Conservation (phyloP, 2,797 vertebrate species). For the Pipistrellus pipistrellus region DNA sequence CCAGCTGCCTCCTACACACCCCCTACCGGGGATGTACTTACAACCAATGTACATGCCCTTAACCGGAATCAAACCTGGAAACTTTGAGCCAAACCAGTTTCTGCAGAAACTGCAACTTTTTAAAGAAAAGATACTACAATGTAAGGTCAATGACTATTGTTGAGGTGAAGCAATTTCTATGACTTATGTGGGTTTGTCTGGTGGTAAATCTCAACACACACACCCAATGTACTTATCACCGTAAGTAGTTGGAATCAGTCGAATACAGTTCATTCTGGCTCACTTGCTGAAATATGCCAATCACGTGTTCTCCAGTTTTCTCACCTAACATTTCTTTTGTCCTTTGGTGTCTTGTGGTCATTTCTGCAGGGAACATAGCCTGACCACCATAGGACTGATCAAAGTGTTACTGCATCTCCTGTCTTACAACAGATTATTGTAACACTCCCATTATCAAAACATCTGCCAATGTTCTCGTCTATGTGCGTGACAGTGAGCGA, state of each 20-base stretch:
- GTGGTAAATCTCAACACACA: slow-evolving; percentile 57
- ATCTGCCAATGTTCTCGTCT: slow-evolving; percentile 82
- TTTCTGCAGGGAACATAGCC: slow-evolving; percentile 86
- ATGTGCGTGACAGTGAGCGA: slow-evolving; percentile 72
- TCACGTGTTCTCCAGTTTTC: slow-evolving; percentile 87
- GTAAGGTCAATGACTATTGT: slow-evolving; percentile 65
- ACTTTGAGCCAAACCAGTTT: too few species aligned
- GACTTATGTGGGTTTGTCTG: slow-evolving; percentile 77
- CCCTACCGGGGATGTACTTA: too few species aligned
- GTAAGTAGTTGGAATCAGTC: slow-evolving; percentile 85
- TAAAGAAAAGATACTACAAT: slow-evolving; percentile 62
- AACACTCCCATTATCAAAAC: slow-evolving; percentile 86
- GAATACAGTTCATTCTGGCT: slow-evolving; percentile 84
- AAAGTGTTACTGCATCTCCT: slow-evolving; percentile 82
- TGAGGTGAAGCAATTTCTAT: slow-evolving; percentile 55
- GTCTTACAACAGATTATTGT: slow-evolving; percentile 85
- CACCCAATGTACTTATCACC: slow-evolving; percentile 74
- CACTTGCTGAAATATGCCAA: slow-evolving; percentile 85
- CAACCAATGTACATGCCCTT: too few species aligned
- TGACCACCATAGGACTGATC: slow-evolving; percentile 85
- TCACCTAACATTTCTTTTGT: slow-evolving; percentile 88
- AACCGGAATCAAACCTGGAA: too few species aligned
- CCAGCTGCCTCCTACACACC: too few species aligned
- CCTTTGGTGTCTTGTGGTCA: slow-evolving; percentile 86
- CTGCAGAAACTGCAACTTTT: slow-evolving; percentile 50